Evolutionary conservation across 2,888 invertebrate genomes (phyloP), one percentile per base, ranked within the genome.

Genomic region (Cloeon dipterum): DNA sequence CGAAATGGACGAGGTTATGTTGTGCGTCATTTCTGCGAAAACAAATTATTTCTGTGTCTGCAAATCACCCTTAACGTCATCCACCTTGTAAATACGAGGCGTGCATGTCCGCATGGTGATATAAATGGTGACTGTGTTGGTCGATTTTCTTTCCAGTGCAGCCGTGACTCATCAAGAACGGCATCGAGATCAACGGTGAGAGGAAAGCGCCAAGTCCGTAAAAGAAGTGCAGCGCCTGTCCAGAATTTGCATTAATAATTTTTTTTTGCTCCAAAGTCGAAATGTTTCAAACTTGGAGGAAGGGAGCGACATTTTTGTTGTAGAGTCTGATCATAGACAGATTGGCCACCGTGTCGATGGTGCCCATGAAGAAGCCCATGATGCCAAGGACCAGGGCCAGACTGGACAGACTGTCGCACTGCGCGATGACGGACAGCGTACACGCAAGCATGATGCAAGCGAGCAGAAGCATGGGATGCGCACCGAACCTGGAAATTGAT

Each of bases 341-440:
- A 14, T 29, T 29, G 29, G 29, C 29, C 5, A 29, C 29, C 7
- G 29, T 29, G 16, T 29, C 29, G 16, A 29, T 29, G 5, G 29
- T 29, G n/a, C 29, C 29, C 29, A 29, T 29, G 29, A 29, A 29
- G 29, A 14, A 29, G 29, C 29, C 29, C 29, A 29, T 29, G 5
- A 29, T n/a, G n/a, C 29, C 29, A 7, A 29, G 16, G 5, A 29
- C 29, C 5, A 29, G 14, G n/a, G 29, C 29, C 8, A 29, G 14
- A 29, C 16, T 14, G 5, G 16, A n/a, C 14, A 29, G 16, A 5
- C n/a, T n/a, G 7, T 29, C 29, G 29, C 29, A 29, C 5, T 14
- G 16, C 8, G 29, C 29, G n/a, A 29, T 29, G 16, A 29, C 29
- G 8, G 16, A 29, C n/a, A 29, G 16, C n/a, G 29, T 29, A 7